phyloP scores from a whole-genome alignment of 2,113 vertebrate genomes.

The Emydocephalus ijimae region DNA sequence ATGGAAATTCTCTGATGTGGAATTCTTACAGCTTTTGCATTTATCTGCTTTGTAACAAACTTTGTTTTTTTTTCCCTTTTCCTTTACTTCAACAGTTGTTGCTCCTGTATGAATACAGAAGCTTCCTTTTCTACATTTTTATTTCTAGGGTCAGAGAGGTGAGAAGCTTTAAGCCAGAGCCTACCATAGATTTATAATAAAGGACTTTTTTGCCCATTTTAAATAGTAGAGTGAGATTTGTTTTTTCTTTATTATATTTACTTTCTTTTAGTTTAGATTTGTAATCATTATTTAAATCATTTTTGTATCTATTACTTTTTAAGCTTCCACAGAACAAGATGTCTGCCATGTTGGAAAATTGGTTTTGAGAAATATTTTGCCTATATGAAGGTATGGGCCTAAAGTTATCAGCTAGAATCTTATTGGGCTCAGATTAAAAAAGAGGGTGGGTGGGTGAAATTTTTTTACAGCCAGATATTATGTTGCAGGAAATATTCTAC shows the following conservation, averaged over 20 bases:
- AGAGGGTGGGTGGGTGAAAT: neutral
- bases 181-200: neutral
- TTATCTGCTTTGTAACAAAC: neutral
- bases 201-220: neutral
- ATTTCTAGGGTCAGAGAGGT: neutral
- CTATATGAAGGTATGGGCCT: neutral
- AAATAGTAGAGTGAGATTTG: neutral
- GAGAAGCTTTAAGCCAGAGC: neutral
- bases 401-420: neutral
- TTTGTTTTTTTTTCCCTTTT: neutral
- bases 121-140: neutral
- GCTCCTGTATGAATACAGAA: neutral
- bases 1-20: neutral
- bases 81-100: neutral
- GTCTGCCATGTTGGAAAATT: neutral
- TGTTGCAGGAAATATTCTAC: neutral
- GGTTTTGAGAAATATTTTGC: neutral
- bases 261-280: neutral
- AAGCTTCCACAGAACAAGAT: neutral
- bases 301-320: neutral
- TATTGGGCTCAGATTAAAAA: neutral
- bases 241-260: neutral
- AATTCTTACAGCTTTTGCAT: neutral
- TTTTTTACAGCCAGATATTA: neutral
- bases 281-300: neutral